Conservation (phyloP, 2,888 invertebrate genomes). For the Callyntrura sp. region DNA sequence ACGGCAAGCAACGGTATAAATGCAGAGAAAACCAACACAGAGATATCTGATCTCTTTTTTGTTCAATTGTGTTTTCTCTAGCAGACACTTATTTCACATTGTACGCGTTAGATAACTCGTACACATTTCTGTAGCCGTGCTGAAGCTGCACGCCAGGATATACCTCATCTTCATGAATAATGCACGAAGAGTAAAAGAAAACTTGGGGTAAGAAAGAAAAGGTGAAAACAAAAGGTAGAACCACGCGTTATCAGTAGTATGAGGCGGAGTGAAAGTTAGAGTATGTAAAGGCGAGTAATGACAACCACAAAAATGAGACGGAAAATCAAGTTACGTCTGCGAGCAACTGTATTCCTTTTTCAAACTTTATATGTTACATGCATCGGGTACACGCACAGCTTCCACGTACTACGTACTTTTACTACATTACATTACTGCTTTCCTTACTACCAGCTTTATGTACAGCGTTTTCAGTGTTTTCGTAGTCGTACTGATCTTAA, state of each 20-base stretch:
- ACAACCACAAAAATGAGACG: not conserved
- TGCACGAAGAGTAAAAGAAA: slow-evolving; percentile 61
- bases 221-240: not conserved
- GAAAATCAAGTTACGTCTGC: not conserved
- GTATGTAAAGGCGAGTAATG: not conserved
- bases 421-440: too few relatives aligned
- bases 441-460: not conserved
- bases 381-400: not conserved
- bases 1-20: not conserved
- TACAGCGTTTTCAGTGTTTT: not conserved
- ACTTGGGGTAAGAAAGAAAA: slow-evolving; percentile 1
- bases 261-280: not conserved
- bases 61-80: not conserved
- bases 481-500: slow-evolving; percentile 9
- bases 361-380: not conserved
- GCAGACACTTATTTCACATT: not conserved
- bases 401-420: too few relatives aligned
- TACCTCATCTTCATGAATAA: slow-evolving; percentile 71
- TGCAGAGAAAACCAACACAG: not conserved
- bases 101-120: not conserved
- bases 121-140: not conserved
- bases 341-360: not conserved
- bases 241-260: not conserved
- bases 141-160: not conserved
- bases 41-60: slow-evolving; percentile 37